A percentile compares a stretch with the other conserved stretches of the same genome.
Conservation (phyloP, 2,113 vertebrate species). For the Sialia sialis region DNA sequence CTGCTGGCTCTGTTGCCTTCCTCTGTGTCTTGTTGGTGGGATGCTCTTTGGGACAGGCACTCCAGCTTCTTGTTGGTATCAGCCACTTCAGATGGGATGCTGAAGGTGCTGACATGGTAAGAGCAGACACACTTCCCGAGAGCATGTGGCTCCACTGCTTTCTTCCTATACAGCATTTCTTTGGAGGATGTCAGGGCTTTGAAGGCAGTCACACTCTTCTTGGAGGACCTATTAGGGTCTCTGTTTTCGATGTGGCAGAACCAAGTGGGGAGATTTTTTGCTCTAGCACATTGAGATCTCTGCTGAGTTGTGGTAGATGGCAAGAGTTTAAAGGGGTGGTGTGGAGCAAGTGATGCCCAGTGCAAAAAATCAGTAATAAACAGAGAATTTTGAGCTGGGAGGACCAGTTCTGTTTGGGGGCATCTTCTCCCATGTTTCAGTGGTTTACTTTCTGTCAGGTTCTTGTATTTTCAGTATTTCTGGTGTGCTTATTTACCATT, state of each 20-base stretch:
- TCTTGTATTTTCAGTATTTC: neutral
- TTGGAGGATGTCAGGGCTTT: neutral
- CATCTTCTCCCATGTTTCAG: neutral
- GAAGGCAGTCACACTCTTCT: neutral
- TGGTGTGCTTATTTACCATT: neutral
- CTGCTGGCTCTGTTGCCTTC: neutral
- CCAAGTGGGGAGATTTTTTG: neutral
- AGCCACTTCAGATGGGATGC: neutral
- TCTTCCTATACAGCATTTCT: neutral
- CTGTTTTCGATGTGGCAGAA: neutral
- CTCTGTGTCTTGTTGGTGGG: fast-evolving
- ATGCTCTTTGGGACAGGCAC: neutral
- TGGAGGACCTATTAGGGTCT: neutral
- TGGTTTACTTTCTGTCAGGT: neutral
- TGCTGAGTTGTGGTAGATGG: neutral
- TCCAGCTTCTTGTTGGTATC: neutral
- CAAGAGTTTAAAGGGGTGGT: neutral
- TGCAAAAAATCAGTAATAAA: neutral
- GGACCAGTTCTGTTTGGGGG: neutral
- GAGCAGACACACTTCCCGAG: neutral
- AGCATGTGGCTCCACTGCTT: fast-evolving
- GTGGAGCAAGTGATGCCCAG: no score
- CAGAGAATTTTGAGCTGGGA: neutral
- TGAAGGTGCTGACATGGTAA: neutral
- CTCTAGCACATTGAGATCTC: neutral